Evolutionary conservation across 2,888 invertebrate genomes (phyloP).

Genomic region (Azorinus chamasolen): DNA sequence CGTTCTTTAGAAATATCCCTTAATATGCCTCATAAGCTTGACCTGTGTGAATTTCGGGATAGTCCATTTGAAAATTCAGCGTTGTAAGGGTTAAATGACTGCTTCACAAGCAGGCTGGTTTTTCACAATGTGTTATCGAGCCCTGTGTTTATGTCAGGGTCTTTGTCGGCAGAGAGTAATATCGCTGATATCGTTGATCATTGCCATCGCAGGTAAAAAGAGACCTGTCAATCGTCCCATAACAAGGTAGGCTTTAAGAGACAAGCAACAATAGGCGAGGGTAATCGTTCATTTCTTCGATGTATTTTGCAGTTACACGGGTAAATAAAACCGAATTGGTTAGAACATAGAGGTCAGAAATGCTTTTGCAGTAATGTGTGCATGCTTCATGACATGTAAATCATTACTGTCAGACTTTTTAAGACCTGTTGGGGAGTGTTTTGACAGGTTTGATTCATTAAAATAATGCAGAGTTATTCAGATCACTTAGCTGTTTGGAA

Average conservation of each 20-base stretch:
- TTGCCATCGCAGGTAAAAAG: background rate
- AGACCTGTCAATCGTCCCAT: constrained; percentile 24
- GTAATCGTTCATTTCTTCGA: too few relatives aligned
- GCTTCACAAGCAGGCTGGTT: constrained; percentile 17
- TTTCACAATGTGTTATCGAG: constrained; percentile 40
- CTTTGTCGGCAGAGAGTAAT: constrained; percentile 25
- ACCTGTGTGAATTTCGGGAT: too few relatives aligned
- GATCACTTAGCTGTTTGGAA: too few relatives aligned
- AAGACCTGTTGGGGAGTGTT: too few relatives aligned
- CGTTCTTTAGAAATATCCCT: too few relatives aligned
- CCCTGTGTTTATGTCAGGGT: constrained; percentile 34
- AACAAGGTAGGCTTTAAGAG: constrained; percentile 5
- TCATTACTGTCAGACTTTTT: too few relatives aligned
- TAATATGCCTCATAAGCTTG: too few relatives aligned
- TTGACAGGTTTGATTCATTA: too few relatives aligned
- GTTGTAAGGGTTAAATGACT: constrained; percentile 1
- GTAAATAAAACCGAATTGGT: background rate
- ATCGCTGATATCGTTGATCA: constrained; percentile 14
- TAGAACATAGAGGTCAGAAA: background rate
- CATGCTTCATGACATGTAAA: too few relatives aligned
- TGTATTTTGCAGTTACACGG: background rate
- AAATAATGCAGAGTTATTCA: too few relatives aligned
- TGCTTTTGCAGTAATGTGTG: too few relatives aligned
- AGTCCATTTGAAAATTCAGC: too few relatives aligned
- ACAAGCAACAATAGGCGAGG: background rate